phyloP scores from a whole-genome alignment of 2,797 vertebrate genomes.

The Melopsittacus undulatus region DNA sequence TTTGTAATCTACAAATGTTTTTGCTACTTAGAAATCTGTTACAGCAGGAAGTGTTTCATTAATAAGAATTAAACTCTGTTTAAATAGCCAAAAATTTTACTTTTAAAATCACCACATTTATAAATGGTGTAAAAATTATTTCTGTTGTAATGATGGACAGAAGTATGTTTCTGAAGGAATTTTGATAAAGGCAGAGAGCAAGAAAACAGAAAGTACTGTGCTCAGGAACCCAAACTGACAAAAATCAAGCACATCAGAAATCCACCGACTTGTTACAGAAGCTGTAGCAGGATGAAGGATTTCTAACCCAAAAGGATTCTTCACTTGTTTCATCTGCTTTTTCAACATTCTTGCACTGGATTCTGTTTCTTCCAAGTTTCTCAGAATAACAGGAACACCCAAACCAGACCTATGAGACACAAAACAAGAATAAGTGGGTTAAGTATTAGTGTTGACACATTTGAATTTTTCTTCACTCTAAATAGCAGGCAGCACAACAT shows the following conservation, averaged over 20 bases:
- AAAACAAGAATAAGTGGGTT: neutral
- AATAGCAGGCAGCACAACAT: neutral
- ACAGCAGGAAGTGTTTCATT: neutral
- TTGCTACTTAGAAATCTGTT: neutral
- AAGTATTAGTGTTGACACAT: neutral
- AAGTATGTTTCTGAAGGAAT: neutral
- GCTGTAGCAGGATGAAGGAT: constrained; percentile 74
- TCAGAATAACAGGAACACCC: constrained; percentile 91
- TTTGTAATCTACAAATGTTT: neutral
- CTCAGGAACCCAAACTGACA: neutral
- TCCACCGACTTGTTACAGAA: constrained; percentile 83
- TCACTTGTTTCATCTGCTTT: constrained; percentile 92
- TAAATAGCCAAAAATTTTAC: neutral
- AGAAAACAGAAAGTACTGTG: neutral
- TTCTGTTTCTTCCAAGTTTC: constrained; percentile 88
- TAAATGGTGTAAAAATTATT: neutral
- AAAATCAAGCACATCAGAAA: neutral
- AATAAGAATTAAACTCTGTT: neutral
- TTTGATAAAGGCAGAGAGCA: neutral
- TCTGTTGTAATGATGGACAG: neutral
- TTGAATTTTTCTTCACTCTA: neutral
- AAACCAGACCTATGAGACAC: constrained; percentile 86
- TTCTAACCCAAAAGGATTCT: constrained; percentile 91
- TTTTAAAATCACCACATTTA: neutral
- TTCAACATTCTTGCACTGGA: constrained; percentile 81